Evolutionary conservation across 1,140 invertebrate genomes (phyloP).

Genomic region (Lepidostoma basale): DNA sequence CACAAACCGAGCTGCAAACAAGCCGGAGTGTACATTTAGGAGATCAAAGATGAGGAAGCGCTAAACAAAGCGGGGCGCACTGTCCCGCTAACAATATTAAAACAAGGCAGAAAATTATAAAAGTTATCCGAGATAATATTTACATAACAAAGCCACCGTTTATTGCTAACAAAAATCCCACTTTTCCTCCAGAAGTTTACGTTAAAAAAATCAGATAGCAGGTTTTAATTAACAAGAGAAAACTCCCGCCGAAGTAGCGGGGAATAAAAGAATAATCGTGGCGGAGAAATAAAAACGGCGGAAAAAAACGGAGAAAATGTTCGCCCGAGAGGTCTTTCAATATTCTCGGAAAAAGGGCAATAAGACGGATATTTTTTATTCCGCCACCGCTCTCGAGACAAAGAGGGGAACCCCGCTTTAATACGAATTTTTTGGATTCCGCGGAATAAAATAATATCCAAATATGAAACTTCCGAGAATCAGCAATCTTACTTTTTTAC

Average conservation of each 20-base stretch:
- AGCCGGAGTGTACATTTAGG: neutral
- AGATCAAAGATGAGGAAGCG: slow-evolving; percentile 27
- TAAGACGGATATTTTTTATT: slow-evolving; percentile 23
- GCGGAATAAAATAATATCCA: no score
- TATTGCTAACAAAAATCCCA: slow-evolving; percentile 42
- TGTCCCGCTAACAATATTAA: slow-evolving; percentile 38
- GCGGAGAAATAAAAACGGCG: slow-evolving; percentile 17
- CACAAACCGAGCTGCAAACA: neutral
- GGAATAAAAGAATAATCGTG: slow-evolving; percentile 35
- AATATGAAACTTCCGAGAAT: no score
- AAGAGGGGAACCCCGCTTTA: neutral
- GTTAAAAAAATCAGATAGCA: slow-evolving; percentile 32
- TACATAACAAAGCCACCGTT: slow-evolving; percentile 45
- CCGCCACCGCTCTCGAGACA: neutral
- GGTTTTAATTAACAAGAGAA: slow-evolving; percentile 42
- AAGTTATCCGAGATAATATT: slow-evolving; percentile 45
- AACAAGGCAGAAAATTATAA: slow-evolving; percentile 44
- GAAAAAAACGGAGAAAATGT: slow-evolving; percentile 28
- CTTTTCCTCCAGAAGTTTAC: slow-evolving; percentile 24
- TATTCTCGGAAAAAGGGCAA: slow-evolving; percentile 14
- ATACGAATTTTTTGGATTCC: no score
- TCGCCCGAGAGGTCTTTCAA: slow-evolving; percentile 24
- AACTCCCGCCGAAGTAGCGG: slow-evolving; percentile 12
- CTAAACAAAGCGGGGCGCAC: slow-evolving; percentile 13
- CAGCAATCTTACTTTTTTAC: no score